A percentile compares a stretch with the other conserved stretches of the same genome.
phyloP scores from a whole-genome alignment of 2,888 invertebrate species.

The Drosophila kuntzei region DNA sequence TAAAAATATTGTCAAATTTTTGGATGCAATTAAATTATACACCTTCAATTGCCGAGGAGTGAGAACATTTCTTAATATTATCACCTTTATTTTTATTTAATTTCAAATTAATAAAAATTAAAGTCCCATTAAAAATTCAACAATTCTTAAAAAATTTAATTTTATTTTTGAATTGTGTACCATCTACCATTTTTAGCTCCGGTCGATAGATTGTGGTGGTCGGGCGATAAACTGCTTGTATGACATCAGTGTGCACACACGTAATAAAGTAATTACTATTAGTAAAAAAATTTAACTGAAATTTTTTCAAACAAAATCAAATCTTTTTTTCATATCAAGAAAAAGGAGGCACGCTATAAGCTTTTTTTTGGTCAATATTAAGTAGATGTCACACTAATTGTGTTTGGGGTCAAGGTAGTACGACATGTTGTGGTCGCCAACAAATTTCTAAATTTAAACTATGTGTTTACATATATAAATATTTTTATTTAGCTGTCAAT shows the following conservation, averaged over 20 bases:
- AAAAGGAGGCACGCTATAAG: background rate
- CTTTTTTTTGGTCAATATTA: background rate
- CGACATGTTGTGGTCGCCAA: conserved; percentile 15
- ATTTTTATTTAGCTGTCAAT: conserved; percentile 45
- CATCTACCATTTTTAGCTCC: too few relatives aligned
- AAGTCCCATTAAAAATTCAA: too few relatives aligned
- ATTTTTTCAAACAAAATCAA: conserved; percentile 20
- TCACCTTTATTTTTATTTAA: too few relatives aligned
- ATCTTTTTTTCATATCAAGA: background rate
- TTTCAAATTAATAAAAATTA: too few relatives aligned
- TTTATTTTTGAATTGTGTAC: too few relatives aligned
- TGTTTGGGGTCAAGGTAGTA: conserved; percentile 22
- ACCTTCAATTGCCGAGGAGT: too few relatives aligned
- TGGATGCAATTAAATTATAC: too few relatives aligned
- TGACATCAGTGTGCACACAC: conserved; percentile 35
- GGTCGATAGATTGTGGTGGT: background rate
- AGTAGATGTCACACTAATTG: background rate
- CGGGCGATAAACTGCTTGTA: background rate
- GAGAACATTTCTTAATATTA: too few relatives aligned
- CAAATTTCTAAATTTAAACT: conserved; percentile 61
- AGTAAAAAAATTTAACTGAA: conserved; percentile 26
- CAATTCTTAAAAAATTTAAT: too few relatives aligned
- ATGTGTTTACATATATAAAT: conserved; percentile 26
- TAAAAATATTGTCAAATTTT: too few relatives aligned
- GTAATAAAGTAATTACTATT: background rate